These are phyloP conservation scores for Plecturocebus donacophilus DNA, from an alignment of 2,113 vertebrate genomes.

Conservation along the genomic window DNA sequence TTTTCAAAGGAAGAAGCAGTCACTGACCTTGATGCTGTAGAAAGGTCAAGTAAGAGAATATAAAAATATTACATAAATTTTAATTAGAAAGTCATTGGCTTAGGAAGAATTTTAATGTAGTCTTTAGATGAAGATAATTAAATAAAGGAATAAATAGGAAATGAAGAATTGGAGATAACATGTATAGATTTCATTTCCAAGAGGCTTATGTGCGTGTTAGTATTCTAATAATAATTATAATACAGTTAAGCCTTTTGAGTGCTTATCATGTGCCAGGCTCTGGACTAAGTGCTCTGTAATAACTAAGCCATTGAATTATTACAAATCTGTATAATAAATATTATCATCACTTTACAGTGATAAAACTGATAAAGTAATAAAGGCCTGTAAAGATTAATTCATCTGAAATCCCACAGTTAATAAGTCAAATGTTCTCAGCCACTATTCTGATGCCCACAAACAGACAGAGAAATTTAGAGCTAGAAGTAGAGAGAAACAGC, in stretches of 20 bases:
- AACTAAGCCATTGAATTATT: neutral
- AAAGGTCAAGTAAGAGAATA: neutral
- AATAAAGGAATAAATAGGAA: neutral
- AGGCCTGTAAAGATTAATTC: neutral
- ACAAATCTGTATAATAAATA: neutral
- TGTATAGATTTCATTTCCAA: neutral
- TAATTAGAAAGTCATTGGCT: neutral
- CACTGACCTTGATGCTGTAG: neutral
- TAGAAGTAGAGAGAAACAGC: neutral
- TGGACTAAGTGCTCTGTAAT: neutral
- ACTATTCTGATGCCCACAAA: neutral
- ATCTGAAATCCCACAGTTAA: neutral
- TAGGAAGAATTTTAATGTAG: neutral
- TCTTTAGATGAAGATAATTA: neutral
- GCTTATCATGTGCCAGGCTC: neutral
- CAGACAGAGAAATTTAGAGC: neutral
- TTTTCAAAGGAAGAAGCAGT: neutral
- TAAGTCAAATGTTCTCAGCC: neutral
- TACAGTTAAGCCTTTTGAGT: neutral
- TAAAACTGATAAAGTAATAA: constrained; percentile 27
- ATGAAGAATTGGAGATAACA: neutral
- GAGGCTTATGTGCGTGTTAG: neutral
- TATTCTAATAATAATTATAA: neutral
- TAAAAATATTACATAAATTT: neutral
- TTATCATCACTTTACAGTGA: neutral